These are phyloP conservation scores for Acropternis orthonyx DNA, from an alignment of 2,797 vertebrate species.

Conservation along the genomic window DNA sequence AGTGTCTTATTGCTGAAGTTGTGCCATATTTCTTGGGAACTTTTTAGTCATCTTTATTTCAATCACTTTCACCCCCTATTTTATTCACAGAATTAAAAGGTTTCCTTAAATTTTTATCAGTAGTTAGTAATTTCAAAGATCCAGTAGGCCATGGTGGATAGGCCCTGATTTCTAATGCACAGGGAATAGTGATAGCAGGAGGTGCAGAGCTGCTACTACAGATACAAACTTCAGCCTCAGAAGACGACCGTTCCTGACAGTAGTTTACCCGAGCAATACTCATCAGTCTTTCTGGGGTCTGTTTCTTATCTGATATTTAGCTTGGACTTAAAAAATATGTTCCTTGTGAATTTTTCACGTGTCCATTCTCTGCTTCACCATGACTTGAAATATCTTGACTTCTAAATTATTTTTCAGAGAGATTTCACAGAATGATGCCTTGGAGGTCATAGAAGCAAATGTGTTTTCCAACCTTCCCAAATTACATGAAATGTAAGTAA, in stretches of 20 bases:
- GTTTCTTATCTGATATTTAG: neutral
- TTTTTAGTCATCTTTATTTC: neutral
- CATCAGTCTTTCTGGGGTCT: neutral
- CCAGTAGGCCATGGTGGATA: neutral
- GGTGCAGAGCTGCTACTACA: neutral
- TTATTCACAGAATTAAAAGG: neutral
- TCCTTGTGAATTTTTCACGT: neutral
- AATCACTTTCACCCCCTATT: neutral
- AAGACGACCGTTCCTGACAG: neutral
- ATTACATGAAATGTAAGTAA: conserved; percentile 82
- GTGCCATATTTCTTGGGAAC: neutral
- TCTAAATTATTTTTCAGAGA: conserved; percentile 77
- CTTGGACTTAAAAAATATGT: neutral
- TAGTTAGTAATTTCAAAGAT: neutral
- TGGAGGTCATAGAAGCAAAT: conserved; percentile 79
- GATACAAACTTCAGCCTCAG: neutral
- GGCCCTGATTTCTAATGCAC: neutral
- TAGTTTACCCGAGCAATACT: neutral
- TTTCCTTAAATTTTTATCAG: neutral
- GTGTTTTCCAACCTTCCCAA: conserved; percentile 78
- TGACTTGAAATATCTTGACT: neutral
- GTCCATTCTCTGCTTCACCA: neutral
- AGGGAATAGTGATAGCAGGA: neutral
- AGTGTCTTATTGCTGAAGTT: neutral
- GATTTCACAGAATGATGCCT: conserved; percentile 81